These are phyloP conservation scores for Argopecten irradians DNA, from an alignment of 1,140 invertebrate genomes.

Conservation along the genomic window DNA sequence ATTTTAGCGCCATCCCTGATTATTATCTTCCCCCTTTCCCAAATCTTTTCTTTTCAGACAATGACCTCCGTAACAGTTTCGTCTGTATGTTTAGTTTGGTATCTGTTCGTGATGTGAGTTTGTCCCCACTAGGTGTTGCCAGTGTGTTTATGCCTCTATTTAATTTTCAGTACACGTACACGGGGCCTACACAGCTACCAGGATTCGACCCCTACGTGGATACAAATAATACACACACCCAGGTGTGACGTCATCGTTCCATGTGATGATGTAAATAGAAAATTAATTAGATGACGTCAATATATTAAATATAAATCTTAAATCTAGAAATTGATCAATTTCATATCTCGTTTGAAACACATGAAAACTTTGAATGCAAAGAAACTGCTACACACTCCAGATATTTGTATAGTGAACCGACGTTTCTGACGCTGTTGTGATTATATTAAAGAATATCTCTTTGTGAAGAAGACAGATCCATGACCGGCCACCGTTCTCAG, in stretches of 20 bases:
- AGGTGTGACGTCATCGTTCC: slow-evolving; percentile 61
- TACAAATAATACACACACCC: slow-evolving; percentile 68
- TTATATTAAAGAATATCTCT: no score
- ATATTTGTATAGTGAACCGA: no score
- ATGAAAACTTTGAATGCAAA: neutral
- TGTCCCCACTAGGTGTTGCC: neutral
- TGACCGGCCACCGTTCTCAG: neutral
- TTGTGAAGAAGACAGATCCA: neutral
- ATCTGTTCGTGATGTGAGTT: neutral
- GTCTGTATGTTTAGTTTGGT: neutral
- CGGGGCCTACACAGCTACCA: slow-evolving; percentile 64
- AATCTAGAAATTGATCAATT: neutral
- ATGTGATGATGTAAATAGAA: neutral
- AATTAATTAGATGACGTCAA: neutral
- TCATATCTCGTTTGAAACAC: neutral
- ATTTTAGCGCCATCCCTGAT: neutral
- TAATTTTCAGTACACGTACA: slow-evolving; percentile 71
- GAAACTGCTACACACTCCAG: no score
- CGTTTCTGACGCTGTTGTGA: no score
- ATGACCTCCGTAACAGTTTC: neutral
- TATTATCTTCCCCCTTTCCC: neutral
- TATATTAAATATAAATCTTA: neutral
- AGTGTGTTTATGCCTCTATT: neutral
- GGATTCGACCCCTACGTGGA: slow-evolving; percentile 64
- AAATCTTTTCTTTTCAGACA: neutral